These are phyloP conservation scores for Sarcophaga carnaria DNA, from an alignment of 2,888 invertebrate species.

Conservation along the genomic window DNA sequence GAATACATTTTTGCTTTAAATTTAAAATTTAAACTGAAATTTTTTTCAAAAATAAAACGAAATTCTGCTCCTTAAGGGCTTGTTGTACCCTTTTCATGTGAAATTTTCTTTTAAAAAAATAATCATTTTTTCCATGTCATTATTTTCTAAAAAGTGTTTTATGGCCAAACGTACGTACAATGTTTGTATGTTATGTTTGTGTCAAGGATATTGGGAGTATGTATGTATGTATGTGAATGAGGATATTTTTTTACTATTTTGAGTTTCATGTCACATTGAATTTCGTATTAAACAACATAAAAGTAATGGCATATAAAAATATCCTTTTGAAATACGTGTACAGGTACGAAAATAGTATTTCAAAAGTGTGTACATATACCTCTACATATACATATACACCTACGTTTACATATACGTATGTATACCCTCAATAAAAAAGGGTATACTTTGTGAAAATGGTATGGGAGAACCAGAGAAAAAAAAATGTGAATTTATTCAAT, in stretches of 20 bases:
- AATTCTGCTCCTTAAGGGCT: conserved; percentile 23
- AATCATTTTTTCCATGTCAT: background rate
- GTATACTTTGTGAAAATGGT: too few relatives aligned
- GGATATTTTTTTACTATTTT: conserved; percentile 3
- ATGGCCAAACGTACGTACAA: background rate
- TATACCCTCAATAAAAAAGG: too few relatives aligned
- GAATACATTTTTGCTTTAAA: too few relatives aligned
- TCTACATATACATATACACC: background rate
- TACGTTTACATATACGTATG: background rate
- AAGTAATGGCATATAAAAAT: conserved; percentile 42
- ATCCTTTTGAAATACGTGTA: background rate
- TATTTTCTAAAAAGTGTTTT: conserved; percentile 9
- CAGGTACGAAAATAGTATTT: too few relatives aligned
- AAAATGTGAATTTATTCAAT: too few relatives aligned
- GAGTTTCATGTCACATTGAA: conserved; percentile 51
- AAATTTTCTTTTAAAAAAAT: background rate
- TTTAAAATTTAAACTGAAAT: background rate
- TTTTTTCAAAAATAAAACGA: background rate
- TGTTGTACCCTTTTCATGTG: background rate
- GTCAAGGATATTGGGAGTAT: too few relatives aligned
- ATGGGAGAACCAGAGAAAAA: too few relatives aligned
- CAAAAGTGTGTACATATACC: too few relatives aligned
- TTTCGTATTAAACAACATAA: conserved; percentile 45
- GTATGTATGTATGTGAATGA: background rate
- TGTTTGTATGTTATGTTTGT: background rate